A percentile compares a stretch with the other conserved stretches of the same genome.
These are phyloP conservation scores for Teleogryllus occipitalis DNA, from an alignment of 1,140 invertebrate species.

Conservation along the genomic window DNA sequence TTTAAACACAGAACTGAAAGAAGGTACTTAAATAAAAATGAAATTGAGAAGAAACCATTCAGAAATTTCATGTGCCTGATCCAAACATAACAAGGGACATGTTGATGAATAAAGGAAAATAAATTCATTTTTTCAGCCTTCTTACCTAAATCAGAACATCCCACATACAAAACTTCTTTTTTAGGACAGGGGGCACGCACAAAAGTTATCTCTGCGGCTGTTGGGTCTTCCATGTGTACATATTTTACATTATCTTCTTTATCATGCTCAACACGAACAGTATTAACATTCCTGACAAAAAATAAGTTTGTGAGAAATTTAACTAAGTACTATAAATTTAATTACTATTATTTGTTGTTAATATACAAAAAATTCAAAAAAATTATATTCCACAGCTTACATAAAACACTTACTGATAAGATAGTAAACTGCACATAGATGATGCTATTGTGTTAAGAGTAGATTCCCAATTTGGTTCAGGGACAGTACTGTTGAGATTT, in stretches of 20 bases:
- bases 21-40: too few species aligned
- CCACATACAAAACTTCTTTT: conserved; percentile 70
- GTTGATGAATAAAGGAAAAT: too few species aligned
- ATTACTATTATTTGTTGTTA: neutral
- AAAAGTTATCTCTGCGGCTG: conserved; percentile 70
- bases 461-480: conserved; percentile 40
- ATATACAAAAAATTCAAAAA: neutral
- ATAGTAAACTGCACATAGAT: conserved; percentile 65
- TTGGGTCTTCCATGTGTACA: conserved; percentile 69
- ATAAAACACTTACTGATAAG: conserved; percentile 53
- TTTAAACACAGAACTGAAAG: too few species aligned
- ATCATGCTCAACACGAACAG: conserved; percentile 45
- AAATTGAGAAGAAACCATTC: too few species aligned
- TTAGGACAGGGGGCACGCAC: conserved; percentile 61
- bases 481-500: conserved; percentile 50
- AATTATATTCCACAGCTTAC: neutral
- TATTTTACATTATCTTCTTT: conserved; percentile 44
- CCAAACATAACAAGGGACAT: too few species aligned
- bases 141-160: conserved; percentile 66
- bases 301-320: neutral
- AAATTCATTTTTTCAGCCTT: too few species aligned
- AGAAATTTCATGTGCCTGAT: too few species aligned
- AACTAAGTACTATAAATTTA: neutral
- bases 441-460: conserved; percentile 58
- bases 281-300: conserved; percentile 42